Base-by-base conservation (phyloP, 2,888 invertebrate species). In the Scrobipalpa costella region DNA sequence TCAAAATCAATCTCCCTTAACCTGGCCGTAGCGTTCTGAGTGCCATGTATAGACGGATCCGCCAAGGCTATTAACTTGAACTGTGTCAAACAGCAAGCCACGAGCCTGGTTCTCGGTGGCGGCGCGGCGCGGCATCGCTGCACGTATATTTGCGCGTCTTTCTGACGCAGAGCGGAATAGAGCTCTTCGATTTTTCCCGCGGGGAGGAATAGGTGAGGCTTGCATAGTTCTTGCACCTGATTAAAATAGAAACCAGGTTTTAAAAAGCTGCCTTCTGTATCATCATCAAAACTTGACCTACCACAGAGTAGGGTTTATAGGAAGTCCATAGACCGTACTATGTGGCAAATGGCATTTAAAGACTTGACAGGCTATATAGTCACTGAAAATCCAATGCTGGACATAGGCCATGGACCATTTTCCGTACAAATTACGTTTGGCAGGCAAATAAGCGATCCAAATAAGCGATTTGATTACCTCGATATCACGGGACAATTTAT, bases 91-190 rank as follows among this genome's bases (percentile, higher is more conserved):
- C 94, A 94, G 95, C 98, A 98, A 0, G 97, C 96, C 69, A 98
- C 95, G 13, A 99, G 92, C 49, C 97, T 93, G 73, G 92, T 67
- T 80, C 93, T 68, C 88, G 92, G 73, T 92, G 93, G 83, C 93
- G 95, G 92, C 94, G 93, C 86, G 94, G 96, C 81, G 62, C 90
- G 82, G 40, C 83, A 79, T 0, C 90, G 78, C 83, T 98, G 97
- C 64, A 99, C 96, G 87, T 99, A 99, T 76, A 99, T 98, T 84
- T 98, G 97, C 0, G 98, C 97, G 85, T 98, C 98, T 80, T 97
- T 97, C 78, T 96, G 96, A 8, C 95, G 95, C 70, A 99, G 87
- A 71, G 96, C 96, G 0, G 95, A 94, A 83, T 98, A 97, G 11
- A 99, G 90, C 77, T 98, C 97, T 73, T 99, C 98, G 0, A 97